Conservation (phyloP, 2,797 vertebrate species). For the Dryobates pubescens region DNA sequence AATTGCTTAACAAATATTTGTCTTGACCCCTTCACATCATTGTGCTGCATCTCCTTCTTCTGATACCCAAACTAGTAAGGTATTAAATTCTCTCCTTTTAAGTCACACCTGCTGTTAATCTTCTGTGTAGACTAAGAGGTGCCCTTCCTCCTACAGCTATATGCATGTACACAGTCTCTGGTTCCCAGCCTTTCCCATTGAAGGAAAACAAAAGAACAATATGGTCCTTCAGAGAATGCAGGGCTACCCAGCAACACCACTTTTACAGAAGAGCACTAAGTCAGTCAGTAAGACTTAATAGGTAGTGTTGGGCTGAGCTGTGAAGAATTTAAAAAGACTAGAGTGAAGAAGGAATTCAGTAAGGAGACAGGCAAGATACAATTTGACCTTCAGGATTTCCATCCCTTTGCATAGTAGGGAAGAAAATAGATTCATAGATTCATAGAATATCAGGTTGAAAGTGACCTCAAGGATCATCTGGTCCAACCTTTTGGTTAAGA, state of each 20-base stretch:
- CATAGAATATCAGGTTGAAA: no score
- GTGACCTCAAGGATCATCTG: no score
- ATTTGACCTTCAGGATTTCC: background rate
- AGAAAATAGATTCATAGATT: background rate
- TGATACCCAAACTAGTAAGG: background rate
- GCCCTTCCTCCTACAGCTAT: accelerated
- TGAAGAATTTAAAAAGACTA: background rate
- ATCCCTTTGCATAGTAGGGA: background rate
- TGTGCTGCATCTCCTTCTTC: background rate
- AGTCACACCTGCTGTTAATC: background rate
- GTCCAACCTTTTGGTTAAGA: no score
- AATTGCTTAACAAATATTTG: conserved; percentile 24
- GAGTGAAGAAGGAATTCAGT: background rate
- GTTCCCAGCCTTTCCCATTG: background rate
- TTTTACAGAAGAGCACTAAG: background rate
- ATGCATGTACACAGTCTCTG: background rate
- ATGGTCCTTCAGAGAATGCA: background rate
- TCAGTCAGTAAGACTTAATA: background rate
- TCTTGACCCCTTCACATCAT: background rate
- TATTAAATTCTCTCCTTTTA: background rate
- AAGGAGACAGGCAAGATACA: background rate
- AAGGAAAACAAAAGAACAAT: background rate
- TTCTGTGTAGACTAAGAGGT: background rate
- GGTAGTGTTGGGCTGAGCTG: background rate
- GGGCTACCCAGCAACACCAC: background rate